Evolutionary conservation across 2,888 invertebrate genomes (phyloP), one percentile per base, ranked within the genome.

Genomic region (Eupithecia inturbata): DNA sequence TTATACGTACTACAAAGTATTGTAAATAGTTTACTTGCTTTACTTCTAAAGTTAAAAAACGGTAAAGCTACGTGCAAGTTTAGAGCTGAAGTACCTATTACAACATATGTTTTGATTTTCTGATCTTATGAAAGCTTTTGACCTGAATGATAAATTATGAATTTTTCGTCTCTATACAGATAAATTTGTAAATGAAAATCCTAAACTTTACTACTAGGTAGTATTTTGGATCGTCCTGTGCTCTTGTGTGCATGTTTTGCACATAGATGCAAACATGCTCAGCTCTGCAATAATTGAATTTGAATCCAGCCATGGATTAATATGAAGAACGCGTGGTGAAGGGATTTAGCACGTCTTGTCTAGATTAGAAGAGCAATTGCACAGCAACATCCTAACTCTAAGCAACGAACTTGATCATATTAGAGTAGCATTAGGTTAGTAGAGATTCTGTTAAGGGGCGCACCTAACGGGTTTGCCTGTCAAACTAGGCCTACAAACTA

Each of bases 221-320:
- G 12, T 53, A 53, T 57, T 22, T 57, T 12, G 19, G 31, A 62
- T 31, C 62, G 9, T 12, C 31, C 57, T 57, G 22, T 57, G 26
- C 26, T 0, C 45, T 45, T 62, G 62, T 31, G 2, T 62, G 62
- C 62, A 19, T 62, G 28, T 26, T 26, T 26, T 57, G 57, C 57
- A 57, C 26, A 57, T 57, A 14, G 22, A 4, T 53, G 22, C 57
- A 26, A 4, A 31, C 14, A 62, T 14, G 53, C 22, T 68, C 53
- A 45, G 72, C 70, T 49, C 63, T 68, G 70, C 28, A 64, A 71
- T 78, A 75, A 78, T 75, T 75, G 73, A 74, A 77, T 75, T 70
- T 31, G 72, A 73, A 75, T 26, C 68, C 72, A 67, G 66, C 57
- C 41, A 14, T 33, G 66, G 45, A 75, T 75, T 75, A 70, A 68